phyloP scores from a whole-genome alignment of 1,140 invertebrate genomes.

The Cepaea nemoralis region DNA sequence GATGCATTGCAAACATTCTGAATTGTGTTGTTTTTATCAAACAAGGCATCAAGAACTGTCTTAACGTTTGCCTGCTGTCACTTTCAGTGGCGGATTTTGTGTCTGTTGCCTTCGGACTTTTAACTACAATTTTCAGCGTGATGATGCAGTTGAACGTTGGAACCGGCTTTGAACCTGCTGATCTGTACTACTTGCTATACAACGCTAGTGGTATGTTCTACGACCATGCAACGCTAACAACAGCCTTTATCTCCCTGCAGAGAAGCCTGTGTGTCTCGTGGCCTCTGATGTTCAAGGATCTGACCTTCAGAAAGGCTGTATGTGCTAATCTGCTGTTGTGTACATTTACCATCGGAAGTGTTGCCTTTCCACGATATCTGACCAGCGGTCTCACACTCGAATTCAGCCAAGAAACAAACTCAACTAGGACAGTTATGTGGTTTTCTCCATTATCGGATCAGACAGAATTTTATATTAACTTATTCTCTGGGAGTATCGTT shows the following conservation, averaged over 20 bases:
- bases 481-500: background rate
- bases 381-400: background rate
- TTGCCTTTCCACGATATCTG: background rate
- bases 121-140: background rate
- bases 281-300: background rate
- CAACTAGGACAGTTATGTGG: background rate
- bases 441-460: background rate
- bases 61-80: background rate
- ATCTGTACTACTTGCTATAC: background rate
- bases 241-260: background rate
- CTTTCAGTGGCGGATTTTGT: background rate
- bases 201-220: background rate
- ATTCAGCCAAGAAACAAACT: background rate
- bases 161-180: background rate
- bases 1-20: background rate
- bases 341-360: background rate
- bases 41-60: background rate
- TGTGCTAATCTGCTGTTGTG: background rate
- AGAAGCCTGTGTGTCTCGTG: background rate
- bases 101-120: background rate
- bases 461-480: background rate
- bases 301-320: background rate
- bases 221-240: background rate
- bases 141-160: background rate
- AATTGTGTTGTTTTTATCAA: background rate